Percentiles rank a stretch among this genome's conserved stretches.
phyloP scores from a whole-genome alignment of 2,797 vertebrate species.

The Lagocephalus sceleratus region DNA sequence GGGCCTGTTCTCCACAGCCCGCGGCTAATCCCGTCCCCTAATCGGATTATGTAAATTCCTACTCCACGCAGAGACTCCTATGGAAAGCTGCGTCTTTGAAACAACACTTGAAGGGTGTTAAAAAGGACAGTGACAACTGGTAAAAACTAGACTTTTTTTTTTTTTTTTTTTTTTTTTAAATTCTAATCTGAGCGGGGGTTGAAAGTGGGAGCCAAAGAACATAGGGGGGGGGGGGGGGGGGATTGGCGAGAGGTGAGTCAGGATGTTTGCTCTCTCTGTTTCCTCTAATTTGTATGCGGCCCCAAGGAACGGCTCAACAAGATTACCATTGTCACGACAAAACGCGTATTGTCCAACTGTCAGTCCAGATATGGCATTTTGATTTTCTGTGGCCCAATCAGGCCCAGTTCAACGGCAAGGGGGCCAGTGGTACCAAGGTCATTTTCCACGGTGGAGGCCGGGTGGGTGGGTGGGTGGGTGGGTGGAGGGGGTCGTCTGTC shows the following conservation, averaged over 20 bases:
- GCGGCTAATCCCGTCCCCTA: slow-evolving; percentile 86
- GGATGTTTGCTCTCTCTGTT: slow-evolving; percentile 46
- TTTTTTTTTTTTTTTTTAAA: slow-evolving; percentile 56
- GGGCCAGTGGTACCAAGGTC: slow-evolving; percentile 58
- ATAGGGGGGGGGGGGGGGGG: slow-evolving; percentile 8
- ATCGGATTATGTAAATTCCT: slow-evolving; percentile 99
- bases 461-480: too few species aligned
- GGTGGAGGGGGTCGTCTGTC: slow-evolving; percentile 59
- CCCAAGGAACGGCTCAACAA: slow-evolving; percentile 74
- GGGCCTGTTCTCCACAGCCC: slow-evolving; percentile 83
- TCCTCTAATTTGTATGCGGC: slow-evolving; percentile 76
- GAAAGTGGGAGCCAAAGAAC: slow-evolving; percentile 59
- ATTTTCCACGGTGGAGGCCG: slow-evolving; percentile 36
- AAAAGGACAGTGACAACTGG: slow-evolving; percentile 78
- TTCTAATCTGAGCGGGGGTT: slow-evolving; percentile 35
- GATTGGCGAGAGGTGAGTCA: slow-evolving; percentile 51
- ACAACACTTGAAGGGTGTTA: slow-evolving; percentile 83
- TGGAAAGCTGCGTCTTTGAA: slow-evolving; percentile 80
- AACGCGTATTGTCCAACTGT: slow-evolving; percentile 76
- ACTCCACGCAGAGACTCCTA: slow-evolving; percentile 84
- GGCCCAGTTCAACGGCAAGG: slow-evolving; percentile 48
- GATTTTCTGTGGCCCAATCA: slow-evolving; percentile 73
- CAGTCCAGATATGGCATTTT: slow-evolving; percentile 75
- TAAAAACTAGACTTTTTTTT: slow-evolving; percentile 74
- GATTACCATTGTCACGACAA: slow-evolving; percentile 80